These are phyloP conservation scores for Leucoptera coffeella DNA, from an alignment of 2,888 invertebrate genomes.

Conservation along the genomic window DNA sequence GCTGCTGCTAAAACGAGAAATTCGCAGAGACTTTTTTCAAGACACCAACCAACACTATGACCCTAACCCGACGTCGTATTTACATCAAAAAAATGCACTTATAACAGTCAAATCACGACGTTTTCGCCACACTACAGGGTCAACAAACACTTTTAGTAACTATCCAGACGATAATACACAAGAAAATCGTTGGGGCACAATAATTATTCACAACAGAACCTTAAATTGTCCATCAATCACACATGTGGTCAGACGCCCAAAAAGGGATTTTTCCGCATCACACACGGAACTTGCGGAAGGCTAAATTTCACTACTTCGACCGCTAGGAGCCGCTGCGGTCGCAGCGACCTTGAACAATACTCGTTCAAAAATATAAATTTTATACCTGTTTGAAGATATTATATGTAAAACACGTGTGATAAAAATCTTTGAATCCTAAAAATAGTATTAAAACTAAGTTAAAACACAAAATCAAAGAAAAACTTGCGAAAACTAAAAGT, in stretches of 20 bases:
- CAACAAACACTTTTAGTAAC: slow-evolving; percentile 25
- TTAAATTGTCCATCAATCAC: slow-evolving; percentile 50
- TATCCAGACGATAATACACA: slow-evolving; percentile 22
- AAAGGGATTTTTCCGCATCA: slow-evolving; percentile 59
- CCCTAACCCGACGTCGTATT: slow-evolving; percentile 42
- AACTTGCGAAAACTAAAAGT: too few relatives aligned
- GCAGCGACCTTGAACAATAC: slow-evolving; percentile 10
- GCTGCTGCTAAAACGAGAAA: too few relatives aligned
- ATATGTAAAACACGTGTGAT: too few relatives aligned
- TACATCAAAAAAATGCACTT: slow-evolving; percentile 51
- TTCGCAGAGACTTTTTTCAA: slow-evolving; percentile 30
- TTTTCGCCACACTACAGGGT: slow-evolving; percentile 28
- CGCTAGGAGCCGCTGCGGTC: slow-evolving; percentile 32
- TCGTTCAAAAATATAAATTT: slow-evolving; percentile 16
- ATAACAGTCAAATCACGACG: slow-evolving; percentile 34
- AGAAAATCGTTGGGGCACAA: slow-evolving; percentile 19
- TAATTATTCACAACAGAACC: slow-evolving; percentile 39
- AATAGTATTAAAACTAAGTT: too few relatives aligned
- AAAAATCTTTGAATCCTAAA: too few relatives aligned
- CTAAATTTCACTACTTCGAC: slow-evolving; percentile 39
- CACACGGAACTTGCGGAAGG: slow-evolving; percentile 50
- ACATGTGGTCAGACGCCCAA: slow-evolving; percentile 66
- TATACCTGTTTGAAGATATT: too few relatives aligned
- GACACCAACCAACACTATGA: slow-evolving; percentile 47
- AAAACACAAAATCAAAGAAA: too few relatives aligned